These are phyloP conservation scores for Condylura cristata DNA, from an alignment of 2,113 vertebrate genomes.

Conservation along the genomic window DNA sequence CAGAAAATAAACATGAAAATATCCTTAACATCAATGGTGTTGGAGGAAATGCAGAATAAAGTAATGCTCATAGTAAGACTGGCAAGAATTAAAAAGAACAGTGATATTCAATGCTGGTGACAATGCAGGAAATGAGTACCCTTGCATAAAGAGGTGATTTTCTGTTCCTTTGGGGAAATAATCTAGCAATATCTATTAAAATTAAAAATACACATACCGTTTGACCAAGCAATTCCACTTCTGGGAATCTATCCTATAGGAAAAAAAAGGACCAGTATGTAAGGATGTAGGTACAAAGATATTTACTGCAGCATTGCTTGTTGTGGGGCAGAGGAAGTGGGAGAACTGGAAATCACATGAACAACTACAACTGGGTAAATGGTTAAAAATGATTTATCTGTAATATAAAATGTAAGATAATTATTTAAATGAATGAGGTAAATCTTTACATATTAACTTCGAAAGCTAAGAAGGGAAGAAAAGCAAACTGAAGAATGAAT, in stretches of 20 bases:
- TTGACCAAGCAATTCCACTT: constrained; percentile 83
- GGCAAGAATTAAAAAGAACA: neutral
- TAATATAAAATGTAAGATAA: neutral
- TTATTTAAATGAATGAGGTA: neutral
- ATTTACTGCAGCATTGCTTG: constrained; percentile 4
- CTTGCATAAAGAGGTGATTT: neutral
- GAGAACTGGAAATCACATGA: neutral
- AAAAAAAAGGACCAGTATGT: constrained; percentile 77
- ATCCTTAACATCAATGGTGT: neutral
- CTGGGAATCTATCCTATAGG: constrained; percentile 82
- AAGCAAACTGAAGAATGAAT: neutral
- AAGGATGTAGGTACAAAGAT: constrained; percentile 52
- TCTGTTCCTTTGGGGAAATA: neutral
- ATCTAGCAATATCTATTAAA: constrained; percentile 59
- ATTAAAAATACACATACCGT: constrained; percentile 80
- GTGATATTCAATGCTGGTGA: neutral
- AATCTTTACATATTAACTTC: neutral
- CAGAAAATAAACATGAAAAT: constrained; percentile 7
- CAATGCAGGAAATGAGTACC: constrained; percentile 26
- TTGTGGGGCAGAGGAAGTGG: neutral
- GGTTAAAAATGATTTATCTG: neutral
- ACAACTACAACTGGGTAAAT: neutral
- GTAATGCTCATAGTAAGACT: neutral
- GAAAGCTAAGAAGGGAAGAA: neutral
- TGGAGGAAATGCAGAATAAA: constrained; percentile 37